phyloP scores from a whole-genome alignment of 2,113 vertebrate species.

The Marcusenius ussheri region DNA sequence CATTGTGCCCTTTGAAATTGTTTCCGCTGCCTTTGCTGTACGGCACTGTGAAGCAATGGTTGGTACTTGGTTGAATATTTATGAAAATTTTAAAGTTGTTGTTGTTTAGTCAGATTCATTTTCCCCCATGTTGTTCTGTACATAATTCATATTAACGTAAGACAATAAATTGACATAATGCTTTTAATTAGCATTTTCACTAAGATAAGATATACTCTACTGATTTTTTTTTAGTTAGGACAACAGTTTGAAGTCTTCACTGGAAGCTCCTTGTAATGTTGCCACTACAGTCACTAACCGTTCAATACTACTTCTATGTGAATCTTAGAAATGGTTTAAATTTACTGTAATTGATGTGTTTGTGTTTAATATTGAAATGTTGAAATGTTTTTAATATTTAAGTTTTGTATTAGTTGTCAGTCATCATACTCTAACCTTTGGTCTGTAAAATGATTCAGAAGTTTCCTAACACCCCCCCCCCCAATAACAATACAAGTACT shows the following conservation, averaged over 20 bases:
- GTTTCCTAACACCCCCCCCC: not conserved
- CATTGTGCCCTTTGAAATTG: not conserved
- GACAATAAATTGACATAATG: not conserved
- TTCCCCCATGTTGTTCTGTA: not conserved
- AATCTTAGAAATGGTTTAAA: not conserved
- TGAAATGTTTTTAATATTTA: not conserved
- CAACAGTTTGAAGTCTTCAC: not conserved
- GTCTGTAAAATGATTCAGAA: not conserved
- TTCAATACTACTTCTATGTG: not conserved
- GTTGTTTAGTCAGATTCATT: not conserved
- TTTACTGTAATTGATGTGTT: not conserved
- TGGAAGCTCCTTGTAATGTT: not conserved
- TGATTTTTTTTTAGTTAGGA: not conserved
- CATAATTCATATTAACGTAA: not conserved
- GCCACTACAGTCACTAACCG: not conserved
- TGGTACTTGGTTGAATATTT: not conserved
- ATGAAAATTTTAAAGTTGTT: not conserved
- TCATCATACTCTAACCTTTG: not conserved
- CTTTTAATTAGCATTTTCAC: not conserved
- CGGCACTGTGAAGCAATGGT: not conserved
- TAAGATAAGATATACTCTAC: not conserved
- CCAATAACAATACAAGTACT: not conserved
- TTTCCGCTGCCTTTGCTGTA: not conserved
- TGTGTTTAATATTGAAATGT: not conserved
- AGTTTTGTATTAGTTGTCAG: not conserved